These are phyloP conservation scores for Drosophila varians DNA, from an alignment of 1,140 invertebrate genomes.

Conservation along the genomic window DNA sequence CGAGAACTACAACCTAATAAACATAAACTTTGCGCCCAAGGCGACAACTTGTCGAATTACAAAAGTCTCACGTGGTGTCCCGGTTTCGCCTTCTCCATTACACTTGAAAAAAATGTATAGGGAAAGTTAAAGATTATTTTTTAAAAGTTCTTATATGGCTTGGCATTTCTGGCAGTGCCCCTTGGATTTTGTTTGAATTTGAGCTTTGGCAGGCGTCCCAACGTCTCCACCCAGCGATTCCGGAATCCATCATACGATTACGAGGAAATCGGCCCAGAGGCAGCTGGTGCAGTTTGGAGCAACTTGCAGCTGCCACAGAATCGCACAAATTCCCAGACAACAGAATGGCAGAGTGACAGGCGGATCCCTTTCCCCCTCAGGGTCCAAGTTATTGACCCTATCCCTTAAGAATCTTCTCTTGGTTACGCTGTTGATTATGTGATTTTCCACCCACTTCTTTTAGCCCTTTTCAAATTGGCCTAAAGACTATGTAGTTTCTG, in stretches of 20 bases:
- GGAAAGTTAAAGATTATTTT: too few relatives aligned
- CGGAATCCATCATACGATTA: conserved; percentile 31
- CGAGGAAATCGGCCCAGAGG: conserved; percentile 17
- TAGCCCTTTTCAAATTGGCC: conserved; percentile 17
- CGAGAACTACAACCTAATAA: conserved; percentile 35
- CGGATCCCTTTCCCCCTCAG: neutral
- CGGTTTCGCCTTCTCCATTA: neutral
- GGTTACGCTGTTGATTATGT: conserved; percentile 33
- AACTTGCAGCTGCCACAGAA: conserved; percentile 23
- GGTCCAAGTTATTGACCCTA: conserved; percentile 70
- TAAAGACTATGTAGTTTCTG: conserved; percentile 47
- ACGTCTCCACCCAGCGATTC: conserved; percentile 19
- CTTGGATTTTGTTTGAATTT: conserved; percentile 6
- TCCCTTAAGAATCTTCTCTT: conserved; percentile 44
- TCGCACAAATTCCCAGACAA: neutral
- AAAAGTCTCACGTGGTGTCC: conserved; percentile 7
- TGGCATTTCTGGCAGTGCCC: neutral
- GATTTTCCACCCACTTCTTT: conserved; percentile 19
- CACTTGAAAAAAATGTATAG: neutral
- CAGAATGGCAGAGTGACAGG: neutral
- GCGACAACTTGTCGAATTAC: conserved; percentile 54
- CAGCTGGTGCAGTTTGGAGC: conserved; percentile 22
- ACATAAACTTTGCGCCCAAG: conserved; percentile 17
- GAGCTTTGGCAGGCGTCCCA: conserved; percentile 29
- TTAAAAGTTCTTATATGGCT: too few relatives aligned